Conservation (phyloP, 2,797 vertebrate genomes). For the Macropus fuliginosus region DNA sequence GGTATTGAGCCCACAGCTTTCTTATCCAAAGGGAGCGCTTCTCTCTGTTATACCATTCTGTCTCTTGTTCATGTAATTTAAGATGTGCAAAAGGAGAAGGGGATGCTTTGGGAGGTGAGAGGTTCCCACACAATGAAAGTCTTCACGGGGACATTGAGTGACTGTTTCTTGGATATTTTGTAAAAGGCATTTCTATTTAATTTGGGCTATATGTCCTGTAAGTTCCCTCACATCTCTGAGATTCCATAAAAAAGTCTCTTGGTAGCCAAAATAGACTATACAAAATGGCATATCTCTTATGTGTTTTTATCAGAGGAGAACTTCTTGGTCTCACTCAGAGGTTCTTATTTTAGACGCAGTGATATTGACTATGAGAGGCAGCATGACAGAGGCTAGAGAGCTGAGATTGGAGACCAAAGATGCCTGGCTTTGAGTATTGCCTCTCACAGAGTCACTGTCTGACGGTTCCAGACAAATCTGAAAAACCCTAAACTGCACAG, state of each 20-base stretch:
- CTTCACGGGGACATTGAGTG: background rate
- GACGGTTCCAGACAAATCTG: background rate
- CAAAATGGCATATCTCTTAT: background rate
- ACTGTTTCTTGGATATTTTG: background rate
- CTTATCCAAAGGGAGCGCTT: background rate
- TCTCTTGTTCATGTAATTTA: background rate
- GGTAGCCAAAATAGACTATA: background rate
- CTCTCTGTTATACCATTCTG: background rate
- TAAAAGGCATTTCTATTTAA: background rate
- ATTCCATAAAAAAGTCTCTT: background rate
- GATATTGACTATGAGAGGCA: background rate
- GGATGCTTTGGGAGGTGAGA: background rate
- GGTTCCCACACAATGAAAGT: background rate
- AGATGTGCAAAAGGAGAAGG: background rate
- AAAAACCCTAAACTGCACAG: background rate
- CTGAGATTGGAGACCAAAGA: background rate
- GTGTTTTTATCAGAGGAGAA: too few species aligned
- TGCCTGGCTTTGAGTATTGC: background rate
- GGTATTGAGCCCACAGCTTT: background rate
- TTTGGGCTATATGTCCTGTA: background rate
- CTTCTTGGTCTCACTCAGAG: background rate
- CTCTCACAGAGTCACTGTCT: too few species aligned
- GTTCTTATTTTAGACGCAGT: background rate
- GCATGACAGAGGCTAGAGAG: background rate
- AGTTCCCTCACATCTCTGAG: background rate